phyloP scores from a whole-genome alignment of 2,113 vertebrate genomes.

The Trichomycterus rosablanca region DNA sequence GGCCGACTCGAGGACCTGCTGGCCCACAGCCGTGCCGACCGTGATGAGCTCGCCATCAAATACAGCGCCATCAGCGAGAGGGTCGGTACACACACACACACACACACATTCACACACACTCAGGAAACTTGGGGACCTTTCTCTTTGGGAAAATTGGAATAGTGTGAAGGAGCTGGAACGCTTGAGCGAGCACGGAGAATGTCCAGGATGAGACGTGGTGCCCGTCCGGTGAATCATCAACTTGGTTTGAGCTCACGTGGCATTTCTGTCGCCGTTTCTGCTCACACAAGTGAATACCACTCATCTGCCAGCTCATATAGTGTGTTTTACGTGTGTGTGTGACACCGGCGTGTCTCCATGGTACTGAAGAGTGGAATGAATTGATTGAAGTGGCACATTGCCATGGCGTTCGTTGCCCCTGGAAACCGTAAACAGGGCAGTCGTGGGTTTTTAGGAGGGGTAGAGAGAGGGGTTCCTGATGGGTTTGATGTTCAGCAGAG shows the following conservation, averaged over 20 bases:
- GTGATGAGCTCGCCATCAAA: slow-evolving; percentile 93
- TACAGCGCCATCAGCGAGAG: slow-evolving; percentile 85
- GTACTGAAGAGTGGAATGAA: slow-evolving; percentile 63
- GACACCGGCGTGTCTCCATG: slow-evolving; percentile 59
- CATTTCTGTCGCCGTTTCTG: too few relatives aligned
- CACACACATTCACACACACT: too few relatives aligned
- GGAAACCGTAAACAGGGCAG: slow-evolving; percentile 70
- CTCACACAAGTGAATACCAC: slow-evolving; percentile 11
- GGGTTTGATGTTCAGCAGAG: too few relatives aligned
- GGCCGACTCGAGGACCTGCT: slow-evolving; percentile 85
- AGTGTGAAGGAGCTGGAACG: too few relatives aligned
- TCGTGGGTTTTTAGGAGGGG: too few relatives aligned
- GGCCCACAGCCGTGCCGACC: slow-evolving; percentile 86
- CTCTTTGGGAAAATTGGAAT: too few relatives aligned
- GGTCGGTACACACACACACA: slow-evolving; percentile 62
- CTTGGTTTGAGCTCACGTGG: too few relatives aligned
- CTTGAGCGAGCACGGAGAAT: too few relatives aligned
- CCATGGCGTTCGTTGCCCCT: slow-evolving; percentile 65
- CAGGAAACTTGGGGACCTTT: too few relatives aligned
- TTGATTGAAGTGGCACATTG: slow-evolving; percentile 62
- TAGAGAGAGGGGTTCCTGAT: neutral
- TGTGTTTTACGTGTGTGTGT: slow-evolving; percentile 18
- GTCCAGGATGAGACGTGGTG: too few relatives aligned
- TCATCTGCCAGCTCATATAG: slow-evolving; percentile 15
- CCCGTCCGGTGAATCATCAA: too few relatives aligned